Evolutionary conservation across 53 echinoderm and acorn worm genomes (phyloP), one percentile per base, ranked within the genome.

Genomic region (Hippasteria phrygiana): DNA sequence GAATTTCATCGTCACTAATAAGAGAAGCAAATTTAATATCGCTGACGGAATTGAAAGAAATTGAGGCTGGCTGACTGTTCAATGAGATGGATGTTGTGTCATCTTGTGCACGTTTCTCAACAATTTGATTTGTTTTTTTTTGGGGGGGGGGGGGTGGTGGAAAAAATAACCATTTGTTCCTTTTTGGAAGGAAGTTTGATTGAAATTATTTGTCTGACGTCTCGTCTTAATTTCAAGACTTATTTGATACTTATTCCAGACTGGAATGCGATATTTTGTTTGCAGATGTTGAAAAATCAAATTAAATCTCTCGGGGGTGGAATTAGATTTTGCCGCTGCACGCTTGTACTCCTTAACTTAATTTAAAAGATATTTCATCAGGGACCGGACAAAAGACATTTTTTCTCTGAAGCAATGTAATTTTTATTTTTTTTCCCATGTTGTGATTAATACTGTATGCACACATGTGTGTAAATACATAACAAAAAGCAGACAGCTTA

Each of bases 1-100:
- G 71, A 85, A 83, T 83, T 83, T 83, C 47, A 83, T 83, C 42
- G 48, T 33, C 48, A 24, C 50, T 71, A 85, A 71, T 85, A 85
- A 71, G 70, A 37, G 36, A 10, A 27, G 69, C 48, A 85, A 85
- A 85, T 85, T 48, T n/a, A 85, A 85, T 85, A 26, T 48, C 22
- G 70, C 35, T 8, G 37, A 32, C 1, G 24, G 64, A 85, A 85
- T 48, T 70, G 69, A 35, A 71, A 50, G 71, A 85, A 70, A 85
- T 70, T 37, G 70, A 69, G 14, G 85, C 85, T 26, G 59, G 6
- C 26, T 22, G 59, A 59, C 26, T 59, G n/a, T 59, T 2, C 59
- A 59, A 9, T 24, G 59, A 26, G 59, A 59, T 26, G 17, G 56
- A 59, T 20, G 59, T 59, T 59, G 20, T 59, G 22, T 22, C 26